Conservation (phyloP, 2,797 vertebrate species). For the Anabas testudineus region DNA sequence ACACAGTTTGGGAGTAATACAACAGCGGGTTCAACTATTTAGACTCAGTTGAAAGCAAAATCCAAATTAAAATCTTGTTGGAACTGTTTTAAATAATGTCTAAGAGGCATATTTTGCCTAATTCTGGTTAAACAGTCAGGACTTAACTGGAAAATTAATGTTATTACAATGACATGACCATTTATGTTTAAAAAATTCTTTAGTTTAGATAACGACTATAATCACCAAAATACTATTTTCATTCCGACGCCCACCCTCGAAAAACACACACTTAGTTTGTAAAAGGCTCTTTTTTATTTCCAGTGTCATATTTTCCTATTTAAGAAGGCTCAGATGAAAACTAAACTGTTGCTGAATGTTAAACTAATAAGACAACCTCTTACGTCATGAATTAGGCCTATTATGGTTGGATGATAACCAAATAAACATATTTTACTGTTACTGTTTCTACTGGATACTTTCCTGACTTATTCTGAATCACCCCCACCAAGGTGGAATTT, state of each 20-base stretch:
- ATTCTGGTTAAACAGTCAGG: slow-evolving; percentile 9
- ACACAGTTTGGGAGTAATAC: not conserved
- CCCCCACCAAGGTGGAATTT: slow-evolving; percentile 34
- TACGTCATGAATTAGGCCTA: not conserved
- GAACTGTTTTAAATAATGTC: slow-evolving; percentile 8
- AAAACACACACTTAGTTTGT: not conserved
- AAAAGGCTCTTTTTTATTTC: not conserved
- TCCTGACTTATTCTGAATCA: slow-evolving; percentile 35
- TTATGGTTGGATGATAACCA: slow-evolving; percentile 12
- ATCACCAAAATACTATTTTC: slow-evolving; percentile 24
- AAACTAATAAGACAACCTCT: slow-evolving; percentile 5
- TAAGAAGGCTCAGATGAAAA: not conserved
- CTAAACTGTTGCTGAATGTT: not conserved
- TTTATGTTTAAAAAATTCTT: slow-evolving; percentile 43
- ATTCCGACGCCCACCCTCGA: not conserved
- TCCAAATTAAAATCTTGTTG: slow-evolving; percentile 12
- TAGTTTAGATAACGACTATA: slow-evolving; percentile 38
- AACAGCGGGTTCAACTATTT: slow-evolving; percentile 30
- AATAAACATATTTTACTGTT: not conserved
- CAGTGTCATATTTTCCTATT: slow-evolving; percentile 1
- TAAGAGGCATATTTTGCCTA: slow-evolving; percentile 34
- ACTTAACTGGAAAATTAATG: slow-evolving; percentile 37
- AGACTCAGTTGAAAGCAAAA: slow-evolving; percentile 16
- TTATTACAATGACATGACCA: slow-evolving; percentile 32
- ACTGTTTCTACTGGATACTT: slow-evolving; percentile 2